These are phyloP conservation scores for Orius laevigatus DNA, from an alignment of 1,140 invertebrate genomes.

Conservation along the genomic window DNA sequence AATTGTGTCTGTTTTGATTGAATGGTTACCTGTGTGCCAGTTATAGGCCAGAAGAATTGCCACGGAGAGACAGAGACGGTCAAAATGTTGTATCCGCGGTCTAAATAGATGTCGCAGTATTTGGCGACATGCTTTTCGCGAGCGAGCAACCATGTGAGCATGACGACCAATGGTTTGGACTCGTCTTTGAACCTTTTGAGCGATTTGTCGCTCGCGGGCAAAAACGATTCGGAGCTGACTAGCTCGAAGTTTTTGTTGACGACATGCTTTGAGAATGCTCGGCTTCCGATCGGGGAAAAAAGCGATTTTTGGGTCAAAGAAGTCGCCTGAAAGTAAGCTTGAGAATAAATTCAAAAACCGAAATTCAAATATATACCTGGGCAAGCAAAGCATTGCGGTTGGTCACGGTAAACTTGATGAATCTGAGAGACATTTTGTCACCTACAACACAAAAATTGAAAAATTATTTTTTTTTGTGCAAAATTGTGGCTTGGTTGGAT, in stretches of 20 bases:
- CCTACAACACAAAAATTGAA: slow-evolving; percentile 25
- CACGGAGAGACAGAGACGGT: slow-evolving; percentile 56
- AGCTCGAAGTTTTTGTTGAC: neutral
- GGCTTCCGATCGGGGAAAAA: too few species aligned
- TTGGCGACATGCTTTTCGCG: slow-evolving; percentile 67
- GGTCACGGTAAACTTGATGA: too few species aligned
- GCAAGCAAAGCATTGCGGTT: too few species aligned
- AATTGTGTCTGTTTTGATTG: neutral
- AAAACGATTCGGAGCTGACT: neutral
- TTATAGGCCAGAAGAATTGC: slow-evolving; percentile 65
- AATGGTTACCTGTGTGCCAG: slow-evolving; percentile 45
- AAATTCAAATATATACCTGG: too few species aligned
- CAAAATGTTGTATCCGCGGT: slow-evolving; percentile 70
- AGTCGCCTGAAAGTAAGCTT: too few species aligned
- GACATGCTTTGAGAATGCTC: too few species aligned
- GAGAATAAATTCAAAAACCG: too few species aligned
- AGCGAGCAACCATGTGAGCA: slow-evolving; percentile 69
- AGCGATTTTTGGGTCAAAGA: too few species aligned
- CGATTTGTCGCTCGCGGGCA: neutral
- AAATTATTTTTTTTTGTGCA: too few species aligned
- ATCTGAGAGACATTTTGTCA: too few species aligned
- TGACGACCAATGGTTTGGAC: slow-evolving; percentile 42
- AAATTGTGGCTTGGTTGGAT: too few species aligned
- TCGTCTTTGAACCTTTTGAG: neutral
- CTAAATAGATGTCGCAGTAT: slow-evolving; percentile 62